Percentiles rank a stretch among this genome's conserved stretches.
Conservation (phyloP, 2,797 vertebrate species). For the Calcarius lapponicus region DNA sequence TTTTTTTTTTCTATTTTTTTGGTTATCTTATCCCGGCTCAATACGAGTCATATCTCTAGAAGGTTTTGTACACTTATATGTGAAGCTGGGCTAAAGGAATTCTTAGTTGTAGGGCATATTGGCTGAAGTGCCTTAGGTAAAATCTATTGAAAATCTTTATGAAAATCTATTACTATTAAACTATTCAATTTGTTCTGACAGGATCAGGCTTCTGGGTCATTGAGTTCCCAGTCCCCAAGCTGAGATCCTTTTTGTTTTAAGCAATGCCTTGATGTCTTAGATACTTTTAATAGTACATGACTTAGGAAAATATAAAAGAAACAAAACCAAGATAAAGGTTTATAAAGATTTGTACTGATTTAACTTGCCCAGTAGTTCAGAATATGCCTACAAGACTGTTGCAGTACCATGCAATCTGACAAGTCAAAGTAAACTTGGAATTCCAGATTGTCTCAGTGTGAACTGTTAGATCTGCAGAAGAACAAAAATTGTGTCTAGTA, state of each 20-base stretch:
- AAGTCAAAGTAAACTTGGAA: not conserved
- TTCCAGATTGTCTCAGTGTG: not conserved
- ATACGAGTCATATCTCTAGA: accelerated
- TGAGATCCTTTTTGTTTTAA: not conserved
- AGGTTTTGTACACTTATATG: not conserved
- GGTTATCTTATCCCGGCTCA: not conserved
- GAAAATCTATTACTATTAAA: not conserved
- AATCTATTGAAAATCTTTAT: not conserved
- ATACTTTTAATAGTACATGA: not conserved
- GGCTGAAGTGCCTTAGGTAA: not conserved
- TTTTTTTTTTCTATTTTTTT: no score
- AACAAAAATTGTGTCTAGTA: not conserved
- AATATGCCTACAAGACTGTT: not conserved
- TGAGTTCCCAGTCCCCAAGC: not conserved
- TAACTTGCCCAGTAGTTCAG: not conserved
- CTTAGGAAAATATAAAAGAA: not conserved
- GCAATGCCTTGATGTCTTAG: not conserved
- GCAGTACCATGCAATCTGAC: not conserved
- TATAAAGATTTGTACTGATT: not conserved
- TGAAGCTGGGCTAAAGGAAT: not conserved
- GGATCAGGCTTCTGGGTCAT: not conserved
- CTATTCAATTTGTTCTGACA: not conserved
- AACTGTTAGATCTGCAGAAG: not conserved
- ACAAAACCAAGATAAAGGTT: not conserved
- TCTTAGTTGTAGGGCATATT: not conserved